Evolutionary conservation across 2,797 vertebrate species (phyloP).

Genomic region (Artibeus jamaicensis): DNA sequence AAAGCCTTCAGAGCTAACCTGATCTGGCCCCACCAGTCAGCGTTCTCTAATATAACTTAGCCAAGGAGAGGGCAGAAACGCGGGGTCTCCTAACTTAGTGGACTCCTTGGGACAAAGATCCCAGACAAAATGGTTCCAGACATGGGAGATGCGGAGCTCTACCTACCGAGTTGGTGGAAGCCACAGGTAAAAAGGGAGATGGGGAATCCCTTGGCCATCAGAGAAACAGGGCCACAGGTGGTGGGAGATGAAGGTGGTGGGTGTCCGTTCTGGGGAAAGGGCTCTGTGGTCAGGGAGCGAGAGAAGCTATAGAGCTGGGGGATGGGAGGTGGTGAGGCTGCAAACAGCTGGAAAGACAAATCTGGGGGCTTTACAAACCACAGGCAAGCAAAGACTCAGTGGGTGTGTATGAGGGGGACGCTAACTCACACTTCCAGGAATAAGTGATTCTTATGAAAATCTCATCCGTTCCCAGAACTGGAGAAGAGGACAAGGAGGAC

Average conservation of each 20-base stretch:
- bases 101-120: conserved; percentile 69
- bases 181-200: conserved; percentile 47
- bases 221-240: conserved; percentile 67
- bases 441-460: conserved; percentile 27
- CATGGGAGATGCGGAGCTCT: background rate
- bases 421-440: conserved; percentile 68
- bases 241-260: background rate
- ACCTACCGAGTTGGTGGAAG: conserved; percentile 8
- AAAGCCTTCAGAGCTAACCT: conserved; percentile 16
- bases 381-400: conserved; percentile 50
- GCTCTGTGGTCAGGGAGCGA: background rate
- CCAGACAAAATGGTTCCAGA: conserved; percentile 71
- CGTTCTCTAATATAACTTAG: conserved; percentile 41
- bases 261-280: background rate
- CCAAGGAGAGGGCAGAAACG: conserved; percentile 1
- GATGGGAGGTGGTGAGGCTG: background rate
- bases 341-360: background rate
- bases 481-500: background rate
- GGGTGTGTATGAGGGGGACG: conserved; percentile 51
- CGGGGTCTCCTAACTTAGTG: conserved; percentile 38
- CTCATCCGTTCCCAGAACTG: conserved; percentile 39
- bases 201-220: background rate
- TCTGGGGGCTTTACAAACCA: background rate
- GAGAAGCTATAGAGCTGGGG: background rate
- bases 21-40: conserved; percentile 48